Base-by-base conservation (phyloP, 2,113 vertebrate species). In the Redunca redunca region DNA sequence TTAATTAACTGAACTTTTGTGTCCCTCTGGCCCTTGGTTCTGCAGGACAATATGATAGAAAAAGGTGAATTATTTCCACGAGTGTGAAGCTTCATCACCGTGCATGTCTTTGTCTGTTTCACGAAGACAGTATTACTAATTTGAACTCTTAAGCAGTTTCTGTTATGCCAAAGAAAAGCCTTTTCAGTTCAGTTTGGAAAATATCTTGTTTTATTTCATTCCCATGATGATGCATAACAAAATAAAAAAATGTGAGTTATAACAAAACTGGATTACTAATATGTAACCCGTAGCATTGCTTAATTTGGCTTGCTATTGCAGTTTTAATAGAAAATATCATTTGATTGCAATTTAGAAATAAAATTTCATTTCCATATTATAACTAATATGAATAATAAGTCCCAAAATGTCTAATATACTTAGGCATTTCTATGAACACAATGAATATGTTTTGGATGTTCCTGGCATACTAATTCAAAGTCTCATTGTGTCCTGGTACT, bases 371-470 rank as follows among this genome's bases (percentile, higher is more conserved):
- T 98, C 92, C 93, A 94, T 98, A 97, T 97, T 98, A 98, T 98
- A 98, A 99, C 98, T 99, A 99, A 98, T 98, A 99, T 98, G 98
- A 99, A 99, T 99, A 99, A 99, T 99, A 99, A 99, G 97, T 97
- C 98, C 98, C 83, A 93, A 98, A 97, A 62, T 88, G 97, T 90
- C 97, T 98, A 98, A 98, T 98, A 98, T 85, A 98, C 96, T 97
- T 97, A 98, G 98, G 96, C 96, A 96, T 97, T 98, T 99, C 98
- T 99, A 98, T 98, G 98, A 99, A 98, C 93, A 96, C 98, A 98
- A 98, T 98, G 96, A 98, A 97, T 98, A 96, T 62, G 81, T 97
- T 98, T 98, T n/a, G 83, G 97, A 98, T 33, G 46, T 90, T 98
- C 87, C 97, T 92, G 95, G 98, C 97, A 97, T 98, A 95, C 98